These are phyloP conservation scores for Oncorhynchus tshawytscha DNA, from an alignment of 2,113 vertebrate genomes.

Conservation along the genomic window DNA sequence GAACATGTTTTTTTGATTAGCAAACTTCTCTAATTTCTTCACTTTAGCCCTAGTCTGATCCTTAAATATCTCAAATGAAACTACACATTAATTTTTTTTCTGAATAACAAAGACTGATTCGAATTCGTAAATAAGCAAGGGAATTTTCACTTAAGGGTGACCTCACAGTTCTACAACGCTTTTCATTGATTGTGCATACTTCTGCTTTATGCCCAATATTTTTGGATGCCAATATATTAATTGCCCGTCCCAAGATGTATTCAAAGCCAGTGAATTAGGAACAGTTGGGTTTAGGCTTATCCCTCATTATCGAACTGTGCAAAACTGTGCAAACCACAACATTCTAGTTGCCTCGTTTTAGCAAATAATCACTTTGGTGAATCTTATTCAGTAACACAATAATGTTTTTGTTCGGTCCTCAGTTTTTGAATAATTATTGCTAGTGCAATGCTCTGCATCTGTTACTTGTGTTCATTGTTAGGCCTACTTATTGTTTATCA, in stretches of 20 bases:
- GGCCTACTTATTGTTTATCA: too few species aligned
- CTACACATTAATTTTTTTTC: not conserved
- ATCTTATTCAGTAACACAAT: too few species aligned
- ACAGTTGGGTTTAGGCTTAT: too few species aligned
- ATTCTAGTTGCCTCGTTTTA: too few species aligned
- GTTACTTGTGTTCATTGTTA: not conserved
- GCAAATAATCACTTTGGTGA: too few species aligned
- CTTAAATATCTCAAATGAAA: too few species aligned
- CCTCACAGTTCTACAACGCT: constrained; percentile 1
- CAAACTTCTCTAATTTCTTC: constrained; percentile 35
- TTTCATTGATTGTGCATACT: not conserved
- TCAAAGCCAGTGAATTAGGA: too few species aligned
- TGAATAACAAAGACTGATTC: not conserved
- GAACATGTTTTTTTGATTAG: constrained; percentile 32
- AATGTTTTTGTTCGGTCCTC: not conserved
- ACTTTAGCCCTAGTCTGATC: not conserved
- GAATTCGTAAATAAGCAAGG: not conserved
- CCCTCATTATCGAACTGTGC: too few species aligned
- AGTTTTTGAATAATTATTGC: not conserved
- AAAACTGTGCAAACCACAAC: too few species aligned
- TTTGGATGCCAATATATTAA: not conserved
- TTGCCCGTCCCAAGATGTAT: too few species aligned
- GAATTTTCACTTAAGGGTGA: not conserved
- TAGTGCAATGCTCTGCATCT: not conserved
- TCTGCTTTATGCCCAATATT: not conserved